phyloP scores from a whole-genome alignment of 2,888 invertebrate genomes.

The Callimorpha dominula region DNA sequence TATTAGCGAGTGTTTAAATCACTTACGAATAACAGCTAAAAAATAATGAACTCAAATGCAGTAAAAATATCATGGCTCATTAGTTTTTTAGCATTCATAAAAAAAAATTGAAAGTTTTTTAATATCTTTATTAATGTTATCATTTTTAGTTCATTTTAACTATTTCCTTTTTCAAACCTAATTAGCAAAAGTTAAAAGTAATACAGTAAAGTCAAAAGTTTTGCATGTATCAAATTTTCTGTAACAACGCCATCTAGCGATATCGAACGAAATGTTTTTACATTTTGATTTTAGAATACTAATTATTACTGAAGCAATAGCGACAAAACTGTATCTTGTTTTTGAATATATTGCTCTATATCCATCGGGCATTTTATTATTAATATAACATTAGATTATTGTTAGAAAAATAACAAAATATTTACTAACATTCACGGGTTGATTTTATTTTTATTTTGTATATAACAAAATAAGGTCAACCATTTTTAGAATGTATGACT shows the following conservation, averaged over 20 bases:
- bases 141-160: neutral
- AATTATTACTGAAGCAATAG: slow-evolving; percentile 3
- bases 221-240: slow-evolving; percentile 6
- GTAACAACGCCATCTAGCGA: slow-evolving; percentile 25
- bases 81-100: neutral
- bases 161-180: neutral
- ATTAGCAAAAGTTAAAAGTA: neutral
- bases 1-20: neutral
- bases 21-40: neutral
- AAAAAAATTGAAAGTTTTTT: no score
- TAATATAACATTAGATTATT: slow-evolving; percentile 27
- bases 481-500: slow-evolving; percentile 24
- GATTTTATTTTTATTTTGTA: slow-evolving; percentile 31
- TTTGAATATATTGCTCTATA: slow-evolving; percentile 23
- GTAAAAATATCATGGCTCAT: neutral
- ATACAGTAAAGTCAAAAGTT: neutral
- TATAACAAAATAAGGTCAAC: slow-evolving; percentile 32
- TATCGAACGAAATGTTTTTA: slow-evolving; percentile 19
- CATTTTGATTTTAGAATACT: neutral
- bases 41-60: neutral
- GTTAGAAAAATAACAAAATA: slow-evolving; percentile 15
- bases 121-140: neutral
- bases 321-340: slow-evolving; percentile 6
- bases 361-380: slow-evolving; percentile 44
- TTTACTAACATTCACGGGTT: slow-evolving; percentile 22